phyloP scores from a whole-genome alignment of 1,140 invertebrate species.

The Drosophila sulfurigaster region DNA sequence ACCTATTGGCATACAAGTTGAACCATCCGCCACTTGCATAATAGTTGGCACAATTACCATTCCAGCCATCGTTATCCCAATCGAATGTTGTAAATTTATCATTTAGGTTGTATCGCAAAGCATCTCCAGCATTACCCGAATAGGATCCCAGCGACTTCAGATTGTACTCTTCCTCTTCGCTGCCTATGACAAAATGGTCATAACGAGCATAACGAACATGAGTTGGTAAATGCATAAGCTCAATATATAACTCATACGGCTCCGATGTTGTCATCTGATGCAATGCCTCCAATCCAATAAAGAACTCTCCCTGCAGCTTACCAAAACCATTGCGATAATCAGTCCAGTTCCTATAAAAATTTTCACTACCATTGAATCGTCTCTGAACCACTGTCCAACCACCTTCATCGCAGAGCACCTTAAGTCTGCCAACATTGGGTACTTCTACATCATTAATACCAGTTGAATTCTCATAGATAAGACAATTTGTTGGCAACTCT shows the following conservation, averaged over 20 bases:
- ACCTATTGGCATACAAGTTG: slow-evolving; percentile 72
- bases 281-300: slow-evolving; percentile 32
- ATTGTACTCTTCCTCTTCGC: slow-evolving; percentile 88
- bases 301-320: slow-evolving; percentile 19
- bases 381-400: slow-evolving; percentile 26
- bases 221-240: slow-evolving; percentile 87
- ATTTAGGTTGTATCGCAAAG: slow-evolving; percentile 88
- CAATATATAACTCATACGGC: slow-evolving; percentile 84
- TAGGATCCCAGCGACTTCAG: slow-evolving; percentile 88
- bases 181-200: slow-evolving; percentile 87
- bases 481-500: background rate
- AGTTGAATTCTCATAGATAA: background rate
- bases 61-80: slow-evolving; percentile 88
- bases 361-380: slow-evolving; percentile 16
- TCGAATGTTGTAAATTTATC: slow-evolving; percentile 90
- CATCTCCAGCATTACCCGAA: slow-evolving; percentile 88
- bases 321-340: slow-evolving; percentile 32
- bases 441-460: slow-evolving; percentile 6
- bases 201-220: slow-evolving; percentile 87
- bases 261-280: slow-evolving; percentile 22
- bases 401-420: slow-evolving; percentile 15
- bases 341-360: slow-evolving; percentile 25
- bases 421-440: background rate
- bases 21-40: slow-evolving; percentile 89
- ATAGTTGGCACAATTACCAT: slow-evolving; percentile 88